Conservation (phyloP, 2,113 vertebrate genomes). For the Brachypodius melanocephalos region DNA sequence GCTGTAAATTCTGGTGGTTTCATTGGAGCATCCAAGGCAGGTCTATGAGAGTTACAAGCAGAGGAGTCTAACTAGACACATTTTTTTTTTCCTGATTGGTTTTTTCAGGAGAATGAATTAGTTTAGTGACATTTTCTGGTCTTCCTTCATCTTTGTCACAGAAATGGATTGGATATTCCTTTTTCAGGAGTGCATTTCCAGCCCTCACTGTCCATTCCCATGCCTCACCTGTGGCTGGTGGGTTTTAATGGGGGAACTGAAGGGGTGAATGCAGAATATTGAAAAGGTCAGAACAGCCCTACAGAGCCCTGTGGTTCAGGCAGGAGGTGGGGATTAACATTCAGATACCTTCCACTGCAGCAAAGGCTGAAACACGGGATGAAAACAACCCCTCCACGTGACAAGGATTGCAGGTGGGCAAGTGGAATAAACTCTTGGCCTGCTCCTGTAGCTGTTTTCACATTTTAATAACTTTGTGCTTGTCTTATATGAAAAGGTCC, state of each 20-base stretch:
- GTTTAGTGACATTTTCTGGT: not conserved
- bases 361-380: not conserved
- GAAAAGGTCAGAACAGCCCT: constrained; percentile 37
- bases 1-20: not conserved
- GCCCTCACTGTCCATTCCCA: not conserved
- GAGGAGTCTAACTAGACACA: not conserved
- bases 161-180: not conserved
- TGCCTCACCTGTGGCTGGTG: not conserved
- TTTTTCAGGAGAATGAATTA: not conserved
- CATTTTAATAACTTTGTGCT: not conserved
- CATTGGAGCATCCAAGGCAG: not conserved
- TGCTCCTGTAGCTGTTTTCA: not conserved
- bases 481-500: not conserved
- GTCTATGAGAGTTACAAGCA: not conserved
- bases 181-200: not conserved
- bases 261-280: not conserved
- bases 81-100: not conserved
- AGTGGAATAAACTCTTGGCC: not conserved
- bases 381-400: not conserved
- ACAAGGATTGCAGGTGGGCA: not conserved
- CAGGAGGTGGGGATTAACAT: not conserved
- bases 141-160: not conserved
- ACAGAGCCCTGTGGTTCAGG: not conserved
- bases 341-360: not conserved
- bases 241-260: not conserved